These are phyloP conservation scores for Drosophila mayri DNA, from an alignment of 1,140 invertebrate species.

Conservation along the genomic window DNA sequence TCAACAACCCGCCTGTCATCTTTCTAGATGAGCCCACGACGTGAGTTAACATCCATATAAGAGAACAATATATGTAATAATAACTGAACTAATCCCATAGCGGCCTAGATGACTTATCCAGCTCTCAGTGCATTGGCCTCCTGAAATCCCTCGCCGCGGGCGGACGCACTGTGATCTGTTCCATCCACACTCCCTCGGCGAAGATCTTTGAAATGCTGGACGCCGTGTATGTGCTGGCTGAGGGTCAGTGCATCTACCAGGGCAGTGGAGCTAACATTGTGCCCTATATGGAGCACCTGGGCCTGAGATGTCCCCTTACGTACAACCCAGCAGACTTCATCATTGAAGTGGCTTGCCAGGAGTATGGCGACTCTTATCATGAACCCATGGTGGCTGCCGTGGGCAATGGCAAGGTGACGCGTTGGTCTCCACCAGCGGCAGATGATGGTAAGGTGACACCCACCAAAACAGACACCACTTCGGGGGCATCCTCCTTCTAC, in stretches of 20 bases:
- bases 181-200: conserved; percentile 96
- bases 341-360: conserved; percentile 91
- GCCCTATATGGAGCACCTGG: conserved; percentile 88
- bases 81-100: conserved; percentile 32
- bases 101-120: conserved; percentile 91
- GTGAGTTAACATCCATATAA: conserved; percentile 85
- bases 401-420: conserved; percentile 87
- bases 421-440: conserved; percentile 79
- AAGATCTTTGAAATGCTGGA: conserved; percentile 91
- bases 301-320: conserved; percentile 90
- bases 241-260: conserved; percentile 91
- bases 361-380: conserved; percentile 88
- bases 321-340: conserved; percentile 94
- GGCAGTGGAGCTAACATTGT: conserved; percentile 89
- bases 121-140: conserved; percentile 90
- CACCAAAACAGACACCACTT: conserved; percentile 77
- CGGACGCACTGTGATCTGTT: conserved; percentile 95
- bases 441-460: conserved; percentile 46
- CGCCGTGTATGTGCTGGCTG: conserved; percentile 90
- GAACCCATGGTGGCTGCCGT: conserved; percentile 88
- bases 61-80: not conserved
- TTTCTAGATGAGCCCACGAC: conserved; percentile 94
- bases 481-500: conserved; percentile 75
- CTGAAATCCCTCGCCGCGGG: conserved; percentile 91
- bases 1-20: conserved; percentile 97